phyloP scores from a whole-genome alignment of 2,888 invertebrate species.

The Epinotia nisella region DNA sequence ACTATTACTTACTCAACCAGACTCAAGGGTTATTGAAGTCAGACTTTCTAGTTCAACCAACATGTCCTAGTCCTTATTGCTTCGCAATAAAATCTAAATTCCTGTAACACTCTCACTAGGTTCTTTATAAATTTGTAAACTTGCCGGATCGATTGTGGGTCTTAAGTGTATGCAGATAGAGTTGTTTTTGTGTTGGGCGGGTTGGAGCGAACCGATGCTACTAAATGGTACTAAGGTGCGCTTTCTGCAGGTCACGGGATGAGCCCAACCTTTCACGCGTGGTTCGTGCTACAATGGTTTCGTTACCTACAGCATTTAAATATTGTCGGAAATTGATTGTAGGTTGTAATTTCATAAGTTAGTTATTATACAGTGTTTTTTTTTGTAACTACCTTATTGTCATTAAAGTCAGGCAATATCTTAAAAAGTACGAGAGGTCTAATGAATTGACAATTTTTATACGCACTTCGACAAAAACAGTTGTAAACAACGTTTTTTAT shows the following conservation, averaged over 20 bases:
- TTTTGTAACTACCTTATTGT: no score
- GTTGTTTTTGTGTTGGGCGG: slow-evolving; percentile 46
- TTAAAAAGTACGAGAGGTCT: no score
- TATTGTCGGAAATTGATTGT: not conserved
- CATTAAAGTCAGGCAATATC: no score
- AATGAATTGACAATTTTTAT: no score
- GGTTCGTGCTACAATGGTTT: slow-evolving; percentile 72
- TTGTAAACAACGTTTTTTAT: no score
- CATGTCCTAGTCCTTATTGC: slow-evolving; percentile 53
- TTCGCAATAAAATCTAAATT: slow-evolving; percentile 57
- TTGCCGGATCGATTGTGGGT: slow-evolving; percentile 5
- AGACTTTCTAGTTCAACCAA: slow-evolving; percentile 64
- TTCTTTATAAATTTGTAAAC: slow-evolving; percentile 44
- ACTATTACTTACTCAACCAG: slow-evolving; percentile 50
- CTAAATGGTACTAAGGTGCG: slow-evolving; percentile 63
- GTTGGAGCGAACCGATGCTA: slow-evolving; percentile 47
- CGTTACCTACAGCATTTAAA: slow-evolving; percentile 46
- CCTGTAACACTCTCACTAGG: slow-evolving; percentile 56
- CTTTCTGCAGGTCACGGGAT: slow-evolving; percentile 82
- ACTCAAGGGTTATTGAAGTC: slow-evolving; percentile 61
- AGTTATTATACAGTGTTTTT: no score
- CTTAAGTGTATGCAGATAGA: not conserved
- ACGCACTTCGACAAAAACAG: no score
- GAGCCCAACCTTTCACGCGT: slow-evolving; percentile 83
- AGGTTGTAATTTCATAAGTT: no score